These are phyloP conservation scores for Melipona beecheii DNA, from an alignment of 2,888 invertebrate species.

Conservation along the genomic window DNA sequence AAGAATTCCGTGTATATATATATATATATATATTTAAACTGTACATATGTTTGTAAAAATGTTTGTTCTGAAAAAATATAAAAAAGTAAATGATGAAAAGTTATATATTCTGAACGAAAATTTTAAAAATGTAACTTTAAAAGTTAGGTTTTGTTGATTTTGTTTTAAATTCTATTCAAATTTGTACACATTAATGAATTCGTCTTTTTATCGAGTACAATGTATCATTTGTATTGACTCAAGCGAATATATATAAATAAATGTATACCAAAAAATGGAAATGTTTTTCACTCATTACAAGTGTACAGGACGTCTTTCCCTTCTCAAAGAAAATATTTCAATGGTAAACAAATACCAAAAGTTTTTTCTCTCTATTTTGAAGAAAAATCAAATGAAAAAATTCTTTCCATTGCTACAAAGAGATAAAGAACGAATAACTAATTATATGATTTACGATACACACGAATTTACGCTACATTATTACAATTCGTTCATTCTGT, in stretches of 20 bases:
- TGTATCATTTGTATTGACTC: not conserved
- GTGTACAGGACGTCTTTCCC: not conserved
- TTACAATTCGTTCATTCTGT: conserved; percentile 1
- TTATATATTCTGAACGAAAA: too few species aligned
- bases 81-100: too few species aligned
- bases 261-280: conserved; percentile 69
- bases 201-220: too few species aligned
- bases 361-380: too few species aligned
- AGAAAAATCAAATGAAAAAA: not conserved
- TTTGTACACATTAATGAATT: too few species aligned
- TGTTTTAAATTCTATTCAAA: too few species aligned
- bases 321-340: not conserved
- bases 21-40: too few species aligned
- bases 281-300: conserved; percentile 58
- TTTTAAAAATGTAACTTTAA: too few species aligned
- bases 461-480: not conserved
- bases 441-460: not conserved
- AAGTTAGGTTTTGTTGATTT: too few species aligned
- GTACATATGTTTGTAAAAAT: too few species aligned
- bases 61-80: too few species aligned
- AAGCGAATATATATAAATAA: conserved; percentile 62
- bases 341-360: not conserved
- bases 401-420: not conserved
- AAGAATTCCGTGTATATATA: too few species aligned
- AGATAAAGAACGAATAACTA: not conserved